A percentile compares a stretch with the other conserved stretches of the same genome.
Evolutionary conservation across 2,113 vertebrate genomes (phyloP).

Genomic region (Peucedramus taeniatus): DNA sequence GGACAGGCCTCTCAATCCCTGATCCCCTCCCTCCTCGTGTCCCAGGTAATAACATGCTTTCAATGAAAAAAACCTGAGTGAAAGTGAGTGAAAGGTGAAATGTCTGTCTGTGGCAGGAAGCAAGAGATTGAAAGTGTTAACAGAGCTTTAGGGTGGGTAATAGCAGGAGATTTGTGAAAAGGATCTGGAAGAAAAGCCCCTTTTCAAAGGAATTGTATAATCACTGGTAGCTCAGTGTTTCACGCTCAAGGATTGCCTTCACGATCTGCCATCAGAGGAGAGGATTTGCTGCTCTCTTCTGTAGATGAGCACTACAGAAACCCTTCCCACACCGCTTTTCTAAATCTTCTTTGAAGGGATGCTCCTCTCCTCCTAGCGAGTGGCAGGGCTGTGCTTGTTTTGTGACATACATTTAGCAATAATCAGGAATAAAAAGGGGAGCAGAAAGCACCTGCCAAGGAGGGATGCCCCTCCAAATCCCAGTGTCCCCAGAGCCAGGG

Average conservation of each 20-base stretch:
- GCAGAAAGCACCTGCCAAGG: background rate
- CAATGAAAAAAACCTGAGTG: fast-evolving
- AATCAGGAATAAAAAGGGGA: background rate
- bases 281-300: conserved; percentile 35
- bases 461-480: background rate
- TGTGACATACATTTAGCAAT: background rate
- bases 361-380: background rate
- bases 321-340: background rate
- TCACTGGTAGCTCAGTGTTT: background rate
- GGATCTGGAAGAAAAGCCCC: background rate
- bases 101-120: background rate
- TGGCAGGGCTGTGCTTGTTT: background rate
- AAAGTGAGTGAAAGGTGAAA: background rate
- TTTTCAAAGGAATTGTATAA: conserved; percentile 29
- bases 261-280: background rate
- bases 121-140: background rate
- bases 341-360: background rate
- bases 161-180: conserved; percentile 32
- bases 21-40: background rate
- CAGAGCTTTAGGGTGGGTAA: conserved; percentile 10
- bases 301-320: background rate
- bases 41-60: background rate
- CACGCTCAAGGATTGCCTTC: background rate
- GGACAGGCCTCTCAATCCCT: background rate
- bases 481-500: background rate